These are phyloP conservation scores for Oxyruncus cristatus DNA, from an alignment of 2,113 vertebrate genomes.

Conservation along the genomic window DNA sequence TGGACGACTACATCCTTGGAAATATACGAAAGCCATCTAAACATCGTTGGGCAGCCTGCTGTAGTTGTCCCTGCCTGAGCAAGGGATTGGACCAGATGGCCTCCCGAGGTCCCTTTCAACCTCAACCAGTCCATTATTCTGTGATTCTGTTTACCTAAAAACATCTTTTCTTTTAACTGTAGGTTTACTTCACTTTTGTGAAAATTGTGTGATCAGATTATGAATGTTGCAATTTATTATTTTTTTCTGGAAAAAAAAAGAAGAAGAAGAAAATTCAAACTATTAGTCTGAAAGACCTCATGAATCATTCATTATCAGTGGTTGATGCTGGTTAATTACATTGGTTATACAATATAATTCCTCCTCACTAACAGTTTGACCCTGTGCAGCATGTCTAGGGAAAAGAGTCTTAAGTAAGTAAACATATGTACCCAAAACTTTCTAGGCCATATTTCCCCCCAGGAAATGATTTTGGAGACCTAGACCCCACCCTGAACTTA, in stretches of 20 bases:
- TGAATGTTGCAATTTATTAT: neutral
- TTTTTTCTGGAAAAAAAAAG: neutral
- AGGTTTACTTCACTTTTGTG: neutral
- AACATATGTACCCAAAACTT: neutral
- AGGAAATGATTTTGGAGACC: neutral
- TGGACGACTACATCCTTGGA: neutral
- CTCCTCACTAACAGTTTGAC: neutral
- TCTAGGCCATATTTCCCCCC: neutral
- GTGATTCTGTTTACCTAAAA: neutral
- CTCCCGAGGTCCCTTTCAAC: neutral
- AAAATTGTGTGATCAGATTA: neutral
- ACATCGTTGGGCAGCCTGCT: neutral
- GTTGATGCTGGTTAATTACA: neutral
- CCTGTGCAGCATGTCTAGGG: neutral
- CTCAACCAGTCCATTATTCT: neutral
- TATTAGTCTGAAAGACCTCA: neutral
- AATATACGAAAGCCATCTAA: neutral
- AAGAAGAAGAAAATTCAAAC: neutral
- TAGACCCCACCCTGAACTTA: neutral
- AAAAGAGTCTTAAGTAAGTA: neutral
- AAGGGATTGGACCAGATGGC: neutral
- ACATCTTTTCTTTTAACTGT: neutral
- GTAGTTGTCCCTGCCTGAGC: fast-evolving
- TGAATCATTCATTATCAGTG: neutral
- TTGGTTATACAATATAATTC: neutral